Evolutionary conservation across 2,888 invertebrate species (phyloP).

Genomic region (Scaptodrosophila latifasciaeformis): DNA sequence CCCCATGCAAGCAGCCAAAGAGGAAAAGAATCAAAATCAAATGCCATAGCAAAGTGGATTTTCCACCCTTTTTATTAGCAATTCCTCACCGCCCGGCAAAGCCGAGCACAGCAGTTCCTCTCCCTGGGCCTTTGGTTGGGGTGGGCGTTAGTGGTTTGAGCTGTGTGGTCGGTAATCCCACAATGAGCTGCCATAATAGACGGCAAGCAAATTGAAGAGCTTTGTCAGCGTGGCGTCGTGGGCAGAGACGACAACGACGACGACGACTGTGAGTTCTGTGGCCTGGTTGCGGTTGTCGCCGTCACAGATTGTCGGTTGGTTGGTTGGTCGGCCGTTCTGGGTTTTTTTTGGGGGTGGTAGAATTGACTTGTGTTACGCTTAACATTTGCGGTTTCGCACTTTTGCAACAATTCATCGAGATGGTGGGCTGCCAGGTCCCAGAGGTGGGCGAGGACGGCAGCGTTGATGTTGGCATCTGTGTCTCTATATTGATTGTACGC

Average conservation of each 20-base stretch:
- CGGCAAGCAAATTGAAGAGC: constrained; percentile 71
- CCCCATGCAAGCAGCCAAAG: constrained; percentile 40
- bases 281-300: constrained; percentile 51
- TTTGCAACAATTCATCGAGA: constrained; percentile 61
- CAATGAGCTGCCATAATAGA: constrained; percentile 72
- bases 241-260: constrained; percentile 20
- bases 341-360: constrained; percentile 32
- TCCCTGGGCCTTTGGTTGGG: background rate
- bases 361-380: constrained; percentile 71
- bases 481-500: constrained; percentile 58
- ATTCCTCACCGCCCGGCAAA: constrained; percentile 45
- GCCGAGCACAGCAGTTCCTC: background rate
- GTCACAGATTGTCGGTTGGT: constrained; percentile 25
- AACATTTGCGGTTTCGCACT: constrained; percentile 74
- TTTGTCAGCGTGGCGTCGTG: constrained; percentile 45
- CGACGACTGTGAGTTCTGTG: constrained; percentile 35
- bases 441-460: constrained; percentile 1
- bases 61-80: constrained; percentile 71
- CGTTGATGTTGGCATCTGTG: background rate
- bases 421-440: constrained; percentile 37
- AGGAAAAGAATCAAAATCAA: constrained; percentile 66
- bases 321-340: constrained; percentile 23
- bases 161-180: constrained; percentile 58
- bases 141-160: constrained; percentile 16
- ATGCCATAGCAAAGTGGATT: constrained; percentile 71